These are phyloP conservation scores for Silurus meridionalis DNA, from an alignment of 2,113 vertebrate genomes.

Conservation along the genomic window DNA sequence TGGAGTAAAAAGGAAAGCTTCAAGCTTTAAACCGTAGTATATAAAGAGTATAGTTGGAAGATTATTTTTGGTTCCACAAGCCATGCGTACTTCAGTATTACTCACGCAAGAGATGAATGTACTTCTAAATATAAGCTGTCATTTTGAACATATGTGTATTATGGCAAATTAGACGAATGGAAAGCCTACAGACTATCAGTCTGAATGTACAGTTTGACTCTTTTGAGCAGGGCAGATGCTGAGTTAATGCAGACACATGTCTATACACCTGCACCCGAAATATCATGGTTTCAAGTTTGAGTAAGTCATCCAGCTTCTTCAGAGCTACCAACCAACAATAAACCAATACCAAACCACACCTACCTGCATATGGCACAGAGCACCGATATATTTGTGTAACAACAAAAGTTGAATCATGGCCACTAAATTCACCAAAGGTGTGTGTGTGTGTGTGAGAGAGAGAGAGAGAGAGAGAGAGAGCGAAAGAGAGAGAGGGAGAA, in stretches of 20 bases:
- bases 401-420: background rate
- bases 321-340: background rate
- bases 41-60: background rate
- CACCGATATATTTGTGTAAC: background rate
- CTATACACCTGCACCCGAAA: background rate
- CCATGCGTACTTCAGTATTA: background rate
- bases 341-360: slow-evolving; percentile 2
- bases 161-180: background rate
- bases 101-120: background rate
- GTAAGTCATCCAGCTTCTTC: background rate
- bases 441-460: too few relatives aligned
- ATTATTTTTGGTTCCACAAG: background rate
- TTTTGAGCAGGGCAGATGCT: background rate
- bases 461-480: too few relatives aligned
- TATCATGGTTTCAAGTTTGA: background rate
- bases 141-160: background rate
- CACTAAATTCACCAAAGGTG: background rate
- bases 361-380: background rate
- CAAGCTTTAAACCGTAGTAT: background rate
- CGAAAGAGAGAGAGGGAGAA: too few relatives aligned
- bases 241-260: background rate
- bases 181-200: background rate
- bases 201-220: background rate
- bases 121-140: background rate
- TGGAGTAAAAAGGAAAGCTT: background rate